Evolutionary conservation across 2,888 invertebrate genomes (phyloP), one percentile per base, ranked within the genome.

Genomic region (Physocephala rufipes): DNA sequence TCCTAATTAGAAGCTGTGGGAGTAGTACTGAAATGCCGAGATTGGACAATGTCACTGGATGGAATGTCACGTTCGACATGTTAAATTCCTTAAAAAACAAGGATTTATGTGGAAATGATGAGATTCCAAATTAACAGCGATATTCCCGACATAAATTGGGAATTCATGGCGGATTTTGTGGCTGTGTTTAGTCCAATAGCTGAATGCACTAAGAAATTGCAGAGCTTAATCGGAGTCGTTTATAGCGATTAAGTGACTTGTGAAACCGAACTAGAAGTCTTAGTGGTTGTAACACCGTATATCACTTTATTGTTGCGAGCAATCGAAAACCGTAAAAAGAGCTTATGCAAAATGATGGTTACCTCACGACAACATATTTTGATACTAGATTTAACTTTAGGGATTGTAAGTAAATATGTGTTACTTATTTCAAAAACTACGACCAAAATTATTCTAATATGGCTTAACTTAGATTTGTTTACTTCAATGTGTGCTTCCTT

Each of bases 1-100:
- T 21, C 49, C 49, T 61, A 43, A 65, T 49, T 49, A n/a, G 47
- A 47, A 68, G 47, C 49, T 24, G 61, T 49, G 19, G 49, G 49
- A 49, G 19, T n/a, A 19, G 19, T 2, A 13, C 19, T 7, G 12
- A 16, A 49, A 49, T 49, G 49, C 49, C 49, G 4, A 49, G 4
- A n/a, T 49, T 49, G 19, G 49, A 49, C 49, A 49, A 49, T 19
- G 19, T 49, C n/a, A 49, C 49, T 4, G n/a, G 49, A 49, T 49
- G 49, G 49, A 49, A 49, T 19, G 16, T 19, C 49, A 49, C n/a
- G 16, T 49, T n/a, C 12, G 49, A 49, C 3, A 49, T 49, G 49
- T n/a, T 49, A 49, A 49, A 4, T 4, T 49, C 49, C 16, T n/a
- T 49, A 19, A 4, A n/a, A 19, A 49, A 49, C 19, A 49, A 49